Percentiles rank a stretch among this genome's conserved stretches.
phyloP scores from a whole-genome alignment of 1,140 invertebrate species.

The Liolophura sinensis region DNA sequence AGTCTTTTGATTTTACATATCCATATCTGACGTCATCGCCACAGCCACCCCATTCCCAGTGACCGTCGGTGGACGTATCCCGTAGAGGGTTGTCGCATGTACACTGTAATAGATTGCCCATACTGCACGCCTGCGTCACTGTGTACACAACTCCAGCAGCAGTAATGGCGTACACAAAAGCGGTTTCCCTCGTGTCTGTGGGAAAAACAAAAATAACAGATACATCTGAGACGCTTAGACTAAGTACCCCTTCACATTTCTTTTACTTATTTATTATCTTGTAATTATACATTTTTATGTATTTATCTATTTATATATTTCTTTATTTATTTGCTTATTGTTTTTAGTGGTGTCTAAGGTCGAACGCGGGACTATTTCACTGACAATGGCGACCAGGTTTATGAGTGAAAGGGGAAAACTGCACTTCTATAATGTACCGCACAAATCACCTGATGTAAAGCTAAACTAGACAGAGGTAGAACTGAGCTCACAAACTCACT shows the following conservation, averaged over 20 bases:
- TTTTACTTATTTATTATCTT: background rate
- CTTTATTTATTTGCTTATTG: no score
- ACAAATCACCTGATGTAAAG: no score
- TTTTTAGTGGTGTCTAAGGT: no score
- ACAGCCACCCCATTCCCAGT: constrained; percentile 97
- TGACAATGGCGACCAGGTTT: no score
- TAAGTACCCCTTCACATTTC: background rate
- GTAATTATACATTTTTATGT: no score
- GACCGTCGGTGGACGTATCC: constrained; percentile 67
- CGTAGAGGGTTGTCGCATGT: constrained; percentile 48
- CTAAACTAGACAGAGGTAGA: no score
- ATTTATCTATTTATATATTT: no score
- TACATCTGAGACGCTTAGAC: background rate
- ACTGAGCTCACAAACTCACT: no score
- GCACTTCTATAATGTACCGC: no score
- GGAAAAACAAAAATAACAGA: constrained; percentile 25
- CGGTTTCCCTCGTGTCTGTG: constrained; percentile 85
- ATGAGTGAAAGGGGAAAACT: no score
- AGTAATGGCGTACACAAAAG: constrained; percentile 86
- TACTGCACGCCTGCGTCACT: constrained; percentile 78
- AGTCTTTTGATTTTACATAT: constrained; percentile 90
- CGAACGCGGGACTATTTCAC: no score
- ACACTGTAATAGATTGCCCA: constrained; percentile 49
- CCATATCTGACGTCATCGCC: constrained; percentile 94
- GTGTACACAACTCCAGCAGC: constrained; percentile 86